Evolutionary conservation across 30 jellyfish, hydroid and myxozoan genomes (phyloP).

Genomic region (Sanderia malayensis): DNA sequence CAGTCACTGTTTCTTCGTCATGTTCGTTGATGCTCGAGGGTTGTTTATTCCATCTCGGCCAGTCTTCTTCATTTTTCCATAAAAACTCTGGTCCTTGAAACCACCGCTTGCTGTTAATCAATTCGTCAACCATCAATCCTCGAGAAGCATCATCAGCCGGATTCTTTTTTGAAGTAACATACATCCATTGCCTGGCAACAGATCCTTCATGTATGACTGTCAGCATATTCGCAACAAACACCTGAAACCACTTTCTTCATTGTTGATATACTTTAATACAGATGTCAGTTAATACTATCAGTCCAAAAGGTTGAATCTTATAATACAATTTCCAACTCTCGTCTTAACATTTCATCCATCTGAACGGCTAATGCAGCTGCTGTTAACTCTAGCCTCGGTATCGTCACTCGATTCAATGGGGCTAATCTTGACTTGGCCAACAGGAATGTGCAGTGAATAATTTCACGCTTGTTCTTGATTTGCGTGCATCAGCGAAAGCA

Average conservation of each 20-base stretch:
- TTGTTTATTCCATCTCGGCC: constrained; percentile 19
- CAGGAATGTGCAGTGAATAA: constrained; percentile 26
- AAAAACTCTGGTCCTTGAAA: constrained; percentile 50
- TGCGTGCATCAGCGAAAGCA: too few species aligned
- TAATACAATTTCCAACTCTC: constrained; percentile 41
- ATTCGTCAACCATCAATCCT: constrained; percentile 25
- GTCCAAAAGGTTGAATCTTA: constrained; percentile 47
- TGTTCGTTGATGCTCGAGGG: constrained; percentile 3
- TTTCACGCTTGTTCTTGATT: constrained; percentile 15
- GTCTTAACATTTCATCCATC: constrained; percentile 29
- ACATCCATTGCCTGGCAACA: constrained; percentile 24
- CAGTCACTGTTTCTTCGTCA: constrained; percentile 7
- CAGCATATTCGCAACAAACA: constrained; percentile 51
- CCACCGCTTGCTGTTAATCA: constrained; percentile 30
- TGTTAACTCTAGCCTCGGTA: constrained; percentile 56
- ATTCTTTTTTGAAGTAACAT: constrained; percentile 29
- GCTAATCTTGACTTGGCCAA: constrained; percentile 52
- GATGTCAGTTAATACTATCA: constrained; percentile 51
- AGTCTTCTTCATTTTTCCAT: constrained; percentile 17
- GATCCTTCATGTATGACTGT: constrained; percentile 40
- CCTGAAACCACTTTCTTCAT: constrained; percentile 43
- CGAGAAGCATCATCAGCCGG: constrained; percentile 64
- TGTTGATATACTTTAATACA: constrained; percentile 47
- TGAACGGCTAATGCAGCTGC: constrained; percentile 67
- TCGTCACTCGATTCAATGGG: constrained; percentile 51